These are phyloP conservation scores for Cetoscarus ocellatus DNA, from an alignment of 2,797 vertebrate genomes.

Conservation along the genomic window DNA sequence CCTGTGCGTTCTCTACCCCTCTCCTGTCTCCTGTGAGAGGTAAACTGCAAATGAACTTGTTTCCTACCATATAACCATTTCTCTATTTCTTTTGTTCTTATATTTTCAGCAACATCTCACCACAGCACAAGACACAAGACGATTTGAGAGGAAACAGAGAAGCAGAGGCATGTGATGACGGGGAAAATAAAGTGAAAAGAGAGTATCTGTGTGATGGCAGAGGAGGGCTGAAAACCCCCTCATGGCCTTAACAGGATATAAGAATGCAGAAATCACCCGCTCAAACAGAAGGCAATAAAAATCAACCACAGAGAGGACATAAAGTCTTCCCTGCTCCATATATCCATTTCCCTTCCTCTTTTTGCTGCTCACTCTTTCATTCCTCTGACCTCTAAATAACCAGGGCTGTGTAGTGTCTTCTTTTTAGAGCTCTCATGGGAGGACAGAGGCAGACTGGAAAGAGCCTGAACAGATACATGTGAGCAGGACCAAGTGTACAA, in stretches of 20 bases:
- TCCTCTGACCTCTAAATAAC: conserved; percentile 88
- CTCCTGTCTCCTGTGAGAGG: conserved; percentile 56
- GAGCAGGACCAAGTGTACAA: conserved; percentile 89
- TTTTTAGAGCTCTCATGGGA: conserved; percentile 88
- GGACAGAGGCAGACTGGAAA: conserved; percentile 66
- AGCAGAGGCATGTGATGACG: conserved; percentile 45
- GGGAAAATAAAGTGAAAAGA: conserved; percentile 58
- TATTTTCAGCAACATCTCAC: conserved; percentile 69
- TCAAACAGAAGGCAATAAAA: conserved; percentile 60
- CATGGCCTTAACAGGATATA: conserved; percentile 61
- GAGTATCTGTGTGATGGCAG: conserved; percentile 60
- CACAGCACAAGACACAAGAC: conserved; percentile 56
- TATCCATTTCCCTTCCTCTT: conserved; percentile 46
- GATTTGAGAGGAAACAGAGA: conserved; percentile 60
- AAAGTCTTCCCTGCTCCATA: conserved; percentile 26
- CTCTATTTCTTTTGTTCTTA: conserved; percentile 72
- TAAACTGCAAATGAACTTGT: conserved; percentile 83
- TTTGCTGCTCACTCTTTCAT: conserved; percentile 43
- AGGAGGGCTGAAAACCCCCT: conserved; percentile 55
- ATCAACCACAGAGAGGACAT: conserved; percentile 64
- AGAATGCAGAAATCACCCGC: conserved; percentile 61
- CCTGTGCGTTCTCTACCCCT: conserved; percentile 32
- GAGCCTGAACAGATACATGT: conserved; percentile 90
- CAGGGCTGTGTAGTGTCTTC: conserved; percentile 87
- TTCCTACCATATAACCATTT: conserved; percentile 58